Evolutionary conservation across 1,140 invertebrate species (phyloP).

Genomic region (Trachymyrmex septentrionalis): DNA sequence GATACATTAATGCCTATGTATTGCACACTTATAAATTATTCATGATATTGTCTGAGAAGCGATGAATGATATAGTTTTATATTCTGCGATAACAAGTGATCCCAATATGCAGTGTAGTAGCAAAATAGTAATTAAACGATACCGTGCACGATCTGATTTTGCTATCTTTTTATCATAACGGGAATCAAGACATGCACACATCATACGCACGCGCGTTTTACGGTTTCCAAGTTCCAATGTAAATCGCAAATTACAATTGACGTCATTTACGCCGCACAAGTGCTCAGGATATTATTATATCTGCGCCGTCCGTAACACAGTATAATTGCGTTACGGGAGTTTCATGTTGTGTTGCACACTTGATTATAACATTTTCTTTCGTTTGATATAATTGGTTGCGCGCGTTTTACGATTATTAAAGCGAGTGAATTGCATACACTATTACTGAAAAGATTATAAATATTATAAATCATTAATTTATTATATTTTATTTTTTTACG

Average conservation of each 20-base stretch:
- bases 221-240: not conserved
- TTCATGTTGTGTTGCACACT: not conserved
- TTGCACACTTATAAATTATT: slow-evolving; percentile 51
- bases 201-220: slow-evolving; percentile 37
- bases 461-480: not conserved
- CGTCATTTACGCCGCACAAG: not conserved
- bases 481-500: not conserved
- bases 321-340: slow-evolving; percentile 43
- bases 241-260: not conserved
- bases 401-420: not conserved
- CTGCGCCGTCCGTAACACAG: slow-evolving; percentile 5
- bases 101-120: slow-evolving; percentile 10
- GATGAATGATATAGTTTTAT: slow-evolving; percentile 50
- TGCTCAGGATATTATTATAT: slow-evolving; percentile 34
- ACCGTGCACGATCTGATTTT: slow-evolving; percentile 40
- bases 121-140: slow-evolving; percentile 45
- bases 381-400: not conserved
- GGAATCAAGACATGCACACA: not conserved
- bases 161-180: slow-evolving; percentile 21
- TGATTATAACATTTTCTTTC: not conserved
- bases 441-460: too few species aligned
- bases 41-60: not conserved
- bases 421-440: not conserved
- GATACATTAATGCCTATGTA: slow-evolving; percentile 3
- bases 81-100: not conserved